Percentiles rank a stretch among this genome's conserved stretches.
phyloP scores from a whole-genome alignment of 2,113 vertebrate genomes.

The Lophochroa leadbeateri region DNA sequence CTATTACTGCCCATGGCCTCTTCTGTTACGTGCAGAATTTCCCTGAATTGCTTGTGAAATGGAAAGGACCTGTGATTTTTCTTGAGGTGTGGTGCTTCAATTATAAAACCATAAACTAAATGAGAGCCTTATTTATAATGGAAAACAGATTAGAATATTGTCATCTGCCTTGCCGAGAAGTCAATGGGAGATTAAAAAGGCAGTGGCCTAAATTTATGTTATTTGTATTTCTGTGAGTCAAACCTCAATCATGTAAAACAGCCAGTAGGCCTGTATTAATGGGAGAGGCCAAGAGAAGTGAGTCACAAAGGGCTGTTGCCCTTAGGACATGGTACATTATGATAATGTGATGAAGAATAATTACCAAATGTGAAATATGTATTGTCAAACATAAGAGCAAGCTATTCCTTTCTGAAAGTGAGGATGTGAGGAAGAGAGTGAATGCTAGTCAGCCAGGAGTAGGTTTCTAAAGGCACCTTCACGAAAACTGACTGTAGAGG shows the following conservation, averaged over 20 bases:
- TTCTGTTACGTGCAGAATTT: neutral
- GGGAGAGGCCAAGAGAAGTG: conserved; percentile 55
- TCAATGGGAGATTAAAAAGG: conserved; percentile 58
- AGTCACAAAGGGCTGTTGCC: conserved; percentile 61
- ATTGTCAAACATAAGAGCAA: conserved; percentile 44
- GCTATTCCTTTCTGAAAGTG: conserved; percentile 40
- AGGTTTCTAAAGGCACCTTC: neutral
- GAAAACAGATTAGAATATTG: conserved; percentile 62
- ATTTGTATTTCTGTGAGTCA: conserved; percentile 66
- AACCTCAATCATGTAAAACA: conserved; percentile 62
- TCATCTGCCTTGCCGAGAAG: conserved; percentile 48
- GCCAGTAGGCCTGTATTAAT: conserved; percentile 64
- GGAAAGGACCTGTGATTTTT: conserved; percentile 40
- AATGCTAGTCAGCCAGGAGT: neutral
- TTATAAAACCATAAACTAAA: conserved; percentile 61
- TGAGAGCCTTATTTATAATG: conserved; percentile 60
- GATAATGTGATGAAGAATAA: conserved; percentile 70
- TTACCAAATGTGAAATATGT: conserved; percentile 64
- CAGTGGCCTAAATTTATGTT: conserved; percentile 62
- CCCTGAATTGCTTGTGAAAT: neutral
- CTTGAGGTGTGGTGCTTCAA: conserved; percentile 32
- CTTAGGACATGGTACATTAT: conserved; percentile 61
- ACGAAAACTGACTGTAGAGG: neutral
- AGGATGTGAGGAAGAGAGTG: conserved; percentile 1
- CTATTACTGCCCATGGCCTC: neutral